These are phyloP conservation scores for Neodon shergylaensis DNA, from an alignment of 2,113 vertebrate species.

Conservation along the genomic window DNA sequence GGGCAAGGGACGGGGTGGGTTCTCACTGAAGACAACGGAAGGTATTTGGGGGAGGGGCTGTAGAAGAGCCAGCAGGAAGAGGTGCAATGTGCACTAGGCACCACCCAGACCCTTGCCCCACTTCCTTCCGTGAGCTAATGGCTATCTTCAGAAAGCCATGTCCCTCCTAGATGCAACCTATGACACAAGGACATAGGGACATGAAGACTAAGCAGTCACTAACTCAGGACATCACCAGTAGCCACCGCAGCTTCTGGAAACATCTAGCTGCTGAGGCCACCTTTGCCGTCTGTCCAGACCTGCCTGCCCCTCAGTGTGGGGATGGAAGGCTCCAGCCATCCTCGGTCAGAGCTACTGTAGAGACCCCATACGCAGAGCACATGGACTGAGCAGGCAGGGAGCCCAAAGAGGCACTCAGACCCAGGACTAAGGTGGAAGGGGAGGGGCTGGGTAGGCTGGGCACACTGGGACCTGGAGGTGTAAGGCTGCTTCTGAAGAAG, in stretches of 20 bases:
- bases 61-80: background rate
- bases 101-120: background rate
- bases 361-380: background rate
- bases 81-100: accelerated
- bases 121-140: too few relatives aligned
- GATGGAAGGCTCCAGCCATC: background rate
- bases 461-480: background rate
- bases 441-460: background rate
- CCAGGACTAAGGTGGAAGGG: too few relatives aligned
- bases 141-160: background rate
- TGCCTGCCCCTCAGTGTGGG: background rate
- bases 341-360: background rate
- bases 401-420: too few relatives aligned
- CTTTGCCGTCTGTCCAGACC: background rate
- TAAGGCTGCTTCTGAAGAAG: background rate
- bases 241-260: accelerated
- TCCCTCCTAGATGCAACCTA: background rate
- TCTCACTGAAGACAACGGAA: background rate
- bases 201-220: background rate
- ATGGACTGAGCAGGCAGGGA: background rate
- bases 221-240: background rate
- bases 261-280: background rate
- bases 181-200: accelerated
- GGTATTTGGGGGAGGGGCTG: background rate
- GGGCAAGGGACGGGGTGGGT: background rate